Base-by-base conservation (phyloP, 1,140 invertebrate species). In the Polyergus mexicanus region DNA sequence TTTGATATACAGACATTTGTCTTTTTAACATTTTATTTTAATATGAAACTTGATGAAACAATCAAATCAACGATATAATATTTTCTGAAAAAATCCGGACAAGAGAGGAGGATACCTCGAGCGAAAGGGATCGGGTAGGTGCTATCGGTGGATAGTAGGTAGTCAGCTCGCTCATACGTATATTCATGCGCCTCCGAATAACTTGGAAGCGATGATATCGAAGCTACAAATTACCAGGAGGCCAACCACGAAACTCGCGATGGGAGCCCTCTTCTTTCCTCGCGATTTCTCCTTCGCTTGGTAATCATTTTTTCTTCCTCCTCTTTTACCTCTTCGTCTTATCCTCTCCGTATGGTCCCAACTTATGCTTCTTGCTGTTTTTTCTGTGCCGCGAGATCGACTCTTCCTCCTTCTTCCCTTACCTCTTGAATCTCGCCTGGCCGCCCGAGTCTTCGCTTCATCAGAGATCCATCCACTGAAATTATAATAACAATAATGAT, bases 401-500 rank as follows among this genome's bases (percentile, higher is more conserved):
- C 22, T 41, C 56, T 62, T 62, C 71, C 3, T 80, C 38, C 22
- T 69, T 58, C 62, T 44, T 28, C 72, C 11, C 11, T 16, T 56
- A 25, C 63, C 84, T 78, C 60, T 16, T 58, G 22, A 60, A 56
- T 74, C 78, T 87, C 41, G 56, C 38, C 63, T 56, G 28, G 58
- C 35, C 62, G 2, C 38, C 19, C n/a, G 71, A 60, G 63, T 47
- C 65, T 74, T 80, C 72, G 69, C 86, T 89, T 90, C 90, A 90
- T 91, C 90, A 75, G 68, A 83, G 84, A 65, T 76, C 25, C 74
- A 78, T 63, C 72, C 86, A 25, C 63, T 85, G 51, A 91, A 91
- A 91, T 91, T 91, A 90, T 91, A 91, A 91, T 91, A 91, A 91
- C 90, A 88, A 83, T 88, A 86, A 91, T 90, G 90, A 91, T 91